phyloP scores from a whole-genome alignment of 2,888 invertebrate genomes.

The Geophilus truncorum region DNA sequence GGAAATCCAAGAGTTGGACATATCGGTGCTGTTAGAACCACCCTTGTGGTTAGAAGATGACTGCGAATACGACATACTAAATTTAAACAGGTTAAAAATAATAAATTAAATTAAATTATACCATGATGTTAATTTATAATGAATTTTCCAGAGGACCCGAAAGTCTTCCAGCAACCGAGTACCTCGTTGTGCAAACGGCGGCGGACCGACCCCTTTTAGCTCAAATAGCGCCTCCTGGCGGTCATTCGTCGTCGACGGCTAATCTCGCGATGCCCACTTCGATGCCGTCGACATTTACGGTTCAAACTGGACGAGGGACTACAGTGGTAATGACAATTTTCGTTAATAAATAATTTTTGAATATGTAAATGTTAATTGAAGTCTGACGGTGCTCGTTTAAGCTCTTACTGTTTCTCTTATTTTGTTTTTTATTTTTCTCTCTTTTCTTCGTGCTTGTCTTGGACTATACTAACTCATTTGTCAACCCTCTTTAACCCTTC shows the following conservation, averaged over 20 bases:
- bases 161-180: constrained; percentile 69
- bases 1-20: constrained; percentile 97
- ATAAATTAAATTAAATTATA: not conserved
- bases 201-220: constrained; percentile 55
- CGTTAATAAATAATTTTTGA: not conserved
- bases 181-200: constrained; percentile 80
- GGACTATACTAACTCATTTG: constrained; percentile 22
- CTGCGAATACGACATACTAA: constrained; percentile 89
- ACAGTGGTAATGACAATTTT: constrained; percentile 46
- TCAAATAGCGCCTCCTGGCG: constrained; percentile 43
- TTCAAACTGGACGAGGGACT: constrained; percentile 47
- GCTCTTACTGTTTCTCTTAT: constrained; percentile 34
- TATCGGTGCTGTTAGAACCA: constrained; percentile 81
- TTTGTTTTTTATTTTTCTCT: constrained; percentile 37
- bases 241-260: constrained; percentile 37
- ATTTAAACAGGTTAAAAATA: constrained; percentile 43
- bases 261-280: constrained; percentile 41
- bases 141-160: constrained; percentile 59
- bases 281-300: constrained; percentile 41
- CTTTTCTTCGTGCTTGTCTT: constrained; percentile 43
- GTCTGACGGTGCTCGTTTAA: constrained; percentile 16
- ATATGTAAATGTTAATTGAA: not conserved
- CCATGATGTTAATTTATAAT: constrained; percentile 5
- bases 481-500: constrained; percentile 1
- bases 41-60: constrained; percentile 95